These are phyloP conservation scores for Xanthorhoe designata DNA, from an alignment of 2,888 invertebrate species.

Conservation along the genomic window DNA sequence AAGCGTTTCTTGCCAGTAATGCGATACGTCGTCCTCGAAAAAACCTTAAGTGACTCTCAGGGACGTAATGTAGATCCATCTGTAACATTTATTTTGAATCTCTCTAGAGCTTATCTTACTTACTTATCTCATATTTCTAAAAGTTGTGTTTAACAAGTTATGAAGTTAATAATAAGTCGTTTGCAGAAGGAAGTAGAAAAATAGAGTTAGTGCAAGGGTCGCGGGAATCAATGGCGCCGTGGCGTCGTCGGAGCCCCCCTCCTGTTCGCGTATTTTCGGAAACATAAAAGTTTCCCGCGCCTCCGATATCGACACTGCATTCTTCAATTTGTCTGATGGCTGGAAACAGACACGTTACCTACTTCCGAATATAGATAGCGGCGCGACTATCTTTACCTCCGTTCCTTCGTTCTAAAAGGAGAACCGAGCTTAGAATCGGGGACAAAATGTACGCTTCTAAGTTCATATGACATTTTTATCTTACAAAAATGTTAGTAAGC, in stretches of 20 bases:
- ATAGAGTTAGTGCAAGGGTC: slow-evolving; percentile 67
- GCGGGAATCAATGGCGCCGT: slow-evolving; percentile 71
- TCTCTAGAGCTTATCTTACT: slow-evolving; percentile 57
- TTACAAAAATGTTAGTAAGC: slow-evolving; percentile 28
- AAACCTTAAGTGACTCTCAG: slow-evolving; percentile 56
- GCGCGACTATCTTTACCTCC: slow-evolving; percentile 31
- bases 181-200: slow-evolving; percentile 70
- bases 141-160: slow-evolving; percentile 79
- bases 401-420: slow-evolving; percentile 23
- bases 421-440: slow-evolving; percentile 18
- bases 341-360: slow-evolving; percentile 37
- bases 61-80: slow-evolving; percentile 57
- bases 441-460: slow-evolving; percentile 26
- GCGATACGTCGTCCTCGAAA: slow-evolving; percentile 55
- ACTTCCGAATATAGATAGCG: slow-evolving; percentile 33
- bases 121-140: slow-evolving; percentile 75
- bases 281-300: slow-evolving; percentile 55
- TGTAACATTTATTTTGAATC: slow-evolving; percentile 67
- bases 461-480: slow-evolving; percentile 32
- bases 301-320: slow-evolving; percentile 49
- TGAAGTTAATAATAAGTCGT: slow-evolving; percentile 78
- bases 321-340: slow-evolving; percentile 46
- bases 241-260: slow-evolving; percentile 50
- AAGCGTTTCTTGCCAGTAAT: slow-evolving; percentile 56
- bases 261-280: slow-evolving; percentile 47